A percentile compares a stretch with the other conserved stretches of the same genome.
Conservation (phyloP, 2,113 vertebrate genomes). For the Aramus guarauna region DNA sequence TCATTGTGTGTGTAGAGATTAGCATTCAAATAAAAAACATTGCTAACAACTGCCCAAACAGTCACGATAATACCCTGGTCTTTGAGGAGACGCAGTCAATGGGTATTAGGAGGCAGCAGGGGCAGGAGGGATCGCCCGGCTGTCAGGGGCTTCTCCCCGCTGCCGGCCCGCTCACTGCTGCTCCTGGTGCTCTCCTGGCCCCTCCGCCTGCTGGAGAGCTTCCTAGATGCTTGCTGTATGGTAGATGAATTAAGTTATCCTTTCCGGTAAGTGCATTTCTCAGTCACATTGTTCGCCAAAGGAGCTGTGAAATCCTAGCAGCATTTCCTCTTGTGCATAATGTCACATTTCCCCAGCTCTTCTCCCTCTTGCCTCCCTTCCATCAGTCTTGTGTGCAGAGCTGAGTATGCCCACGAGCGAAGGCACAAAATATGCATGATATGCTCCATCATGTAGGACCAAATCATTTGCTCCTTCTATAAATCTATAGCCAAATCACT, state of each 20-base stretch:
- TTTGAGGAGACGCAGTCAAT: not conserved
- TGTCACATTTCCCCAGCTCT: conserved; percentile 39
- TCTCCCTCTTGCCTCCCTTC: conserved; percentile 32
- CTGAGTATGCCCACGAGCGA: conserved; percentile 48
- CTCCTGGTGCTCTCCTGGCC: not conserved
- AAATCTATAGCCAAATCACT: conserved; percentile 64
- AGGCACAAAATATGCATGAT: conserved; percentile 58
- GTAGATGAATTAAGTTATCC: conserved; percentile 56
- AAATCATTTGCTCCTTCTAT: conserved; percentile 49
- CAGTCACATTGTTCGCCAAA: conserved; percentile 41
- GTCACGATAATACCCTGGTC: not conserved
- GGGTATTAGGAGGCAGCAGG: not conserved
- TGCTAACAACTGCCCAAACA: not conserved
- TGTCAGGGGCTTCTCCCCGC: not conserved
- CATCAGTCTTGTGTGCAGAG: conserved; percentile 42
- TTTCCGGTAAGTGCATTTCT: conserved; percentile 62
- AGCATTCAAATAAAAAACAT: not conserved
- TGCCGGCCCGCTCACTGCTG: not conserved
- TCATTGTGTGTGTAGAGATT: not conserved
- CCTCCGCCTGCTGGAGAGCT: accelerated
- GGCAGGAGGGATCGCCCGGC: not conserved
- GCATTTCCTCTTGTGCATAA: conserved; percentile 56
- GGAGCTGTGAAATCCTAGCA: conserved; percentile 58
- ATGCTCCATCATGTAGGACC: conserved; percentile 65
- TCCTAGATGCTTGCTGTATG: not conserved